Evolutionary conservation across 2,888 invertebrate genomes (phyloP), one percentile per base, ranked within the genome.

Genomic region (Drosophila meridionalis): DNA sequence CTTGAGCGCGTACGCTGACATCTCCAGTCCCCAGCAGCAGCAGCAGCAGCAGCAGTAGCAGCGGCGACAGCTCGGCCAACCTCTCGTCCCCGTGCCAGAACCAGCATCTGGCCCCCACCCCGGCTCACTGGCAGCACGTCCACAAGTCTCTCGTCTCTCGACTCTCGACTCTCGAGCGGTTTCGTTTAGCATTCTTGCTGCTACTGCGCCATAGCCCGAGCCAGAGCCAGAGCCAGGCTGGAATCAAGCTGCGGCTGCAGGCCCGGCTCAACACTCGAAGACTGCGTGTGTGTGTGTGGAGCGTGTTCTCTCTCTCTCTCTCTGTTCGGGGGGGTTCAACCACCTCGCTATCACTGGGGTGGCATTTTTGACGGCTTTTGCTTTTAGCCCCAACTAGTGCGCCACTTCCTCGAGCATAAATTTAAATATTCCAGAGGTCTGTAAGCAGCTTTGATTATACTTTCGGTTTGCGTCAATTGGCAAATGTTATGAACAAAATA

Each of bases 1-100:
- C 84, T 85, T 85, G 84, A 76, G 80, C 58, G 76, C 89, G 84
- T 82, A 67, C 89, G 82, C 89, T 85, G 84, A 85, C 83, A 88
- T 78, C 85, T 86, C 48, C 56, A 55, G 55, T 56, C 32, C 43
- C 65, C 48, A 40, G n/a, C 11, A 42, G n/a, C 42, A 42, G 42
- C 40, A 40, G 4, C 40, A 40, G 40, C 40, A 42, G n/a, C 42
- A 42, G 42, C 40, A 40, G 4, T 12, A 40, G 40, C 40, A 40
- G 12, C 40, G 14, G 40, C 45, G n/a, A 11, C 47, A 28, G 47
- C 48, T 50, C 32, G 32, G 32, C 32, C 50, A 50, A 32, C n/a
- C 50, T 50, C 30, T 50, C n/a, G 14, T 30, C 26, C 12, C 30
- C 42, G 32, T 42, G 32, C 26, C 56, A 60, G 47, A 53, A 45